A percentile compares a stretch with the other conserved stretches of the same genome.
phyloP scores from a whole-genome alignment of 2,888 invertebrate genomes.

The Agrotis segetum region DNA sequence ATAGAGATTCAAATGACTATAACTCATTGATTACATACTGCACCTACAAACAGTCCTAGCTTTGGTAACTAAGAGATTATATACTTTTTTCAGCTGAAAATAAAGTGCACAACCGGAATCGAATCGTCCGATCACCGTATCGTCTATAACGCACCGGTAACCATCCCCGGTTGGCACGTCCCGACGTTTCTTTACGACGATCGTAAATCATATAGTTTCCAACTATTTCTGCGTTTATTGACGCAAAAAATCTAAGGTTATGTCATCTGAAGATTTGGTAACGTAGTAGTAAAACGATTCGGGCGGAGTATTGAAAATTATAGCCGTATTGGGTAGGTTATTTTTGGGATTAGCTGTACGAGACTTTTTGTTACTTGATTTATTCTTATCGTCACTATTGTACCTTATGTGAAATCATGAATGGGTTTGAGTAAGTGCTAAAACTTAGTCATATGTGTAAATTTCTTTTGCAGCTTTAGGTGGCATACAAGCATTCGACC shows the following conservation, averaged over 20 bases:
- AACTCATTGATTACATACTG: neutral
- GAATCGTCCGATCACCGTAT: slow-evolving; percentile 5
- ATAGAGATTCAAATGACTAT: no score
- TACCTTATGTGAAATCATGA: slow-evolving; percentile 1
- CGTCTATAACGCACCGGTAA: slow-evolving; percentile 35
- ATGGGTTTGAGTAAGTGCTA: neutral
- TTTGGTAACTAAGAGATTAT: neutral
- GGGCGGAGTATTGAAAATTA: slow-evolving; percentile 51
- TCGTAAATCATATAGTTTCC: slow-evolving; percentile 64
- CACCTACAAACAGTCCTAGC: neutral
- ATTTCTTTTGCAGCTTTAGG: no score
- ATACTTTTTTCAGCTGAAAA: neutral
- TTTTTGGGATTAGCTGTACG: slow-evolving; percentile 23
- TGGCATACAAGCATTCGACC: no score
- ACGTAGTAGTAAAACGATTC: slow-evolving; percentile 50
- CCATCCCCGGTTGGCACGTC: slow-evolving; percentile 60
- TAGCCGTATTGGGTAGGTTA: slow-evolving; percentile 25
- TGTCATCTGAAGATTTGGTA: slow-evolving; percentile 46
- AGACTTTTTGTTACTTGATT: slow-evolving; percentile 19
- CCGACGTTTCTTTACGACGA: slow-evolving; percentile 53
- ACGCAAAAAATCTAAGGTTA: slow-evolving; percentile 59
- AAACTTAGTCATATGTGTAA: neutral
- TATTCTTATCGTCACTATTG: slow-evolving; percentile 12
- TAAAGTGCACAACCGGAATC: slow-evolving; percentile 35
- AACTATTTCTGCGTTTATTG: slow-evolving; percentile 60